Evolutionary conservation across 64 coral and sea anemone species (phyloP).

Genomic region (Platygyra sinensis): DNA sequence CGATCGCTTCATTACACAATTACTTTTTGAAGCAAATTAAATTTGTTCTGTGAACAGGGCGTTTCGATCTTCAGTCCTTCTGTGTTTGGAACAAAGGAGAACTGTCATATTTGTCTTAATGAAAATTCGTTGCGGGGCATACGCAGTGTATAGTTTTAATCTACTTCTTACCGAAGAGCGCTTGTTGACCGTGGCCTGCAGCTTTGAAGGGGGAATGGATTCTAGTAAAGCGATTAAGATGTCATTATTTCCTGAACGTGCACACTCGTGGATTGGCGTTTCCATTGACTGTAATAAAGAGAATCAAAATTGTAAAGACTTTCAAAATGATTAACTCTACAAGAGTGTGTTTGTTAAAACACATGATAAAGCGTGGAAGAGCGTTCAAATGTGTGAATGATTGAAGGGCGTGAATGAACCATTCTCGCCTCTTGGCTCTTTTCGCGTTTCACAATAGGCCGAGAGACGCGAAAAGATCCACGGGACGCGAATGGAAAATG

Average conservation of each 20-base stretch:
- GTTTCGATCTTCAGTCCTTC: too few relatives aligned
- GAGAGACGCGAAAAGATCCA: too few relatives aligned
- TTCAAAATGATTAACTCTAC: not conserved
- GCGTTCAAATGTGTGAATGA: too few relatives aligned
- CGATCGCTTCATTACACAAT: too few relatives aligned
- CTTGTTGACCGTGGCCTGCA: conserved; percentile 74
- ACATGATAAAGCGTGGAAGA: too few relatives aligned
- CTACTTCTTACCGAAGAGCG: conserved; percentile 67
- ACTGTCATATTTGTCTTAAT: not conserved
- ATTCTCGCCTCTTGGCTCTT: too few relatives aligned
- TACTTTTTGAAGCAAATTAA: too few relatives aligned
- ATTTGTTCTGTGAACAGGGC: too few relatives aligned
- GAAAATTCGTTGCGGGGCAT: not conserved
- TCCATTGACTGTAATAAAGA: conserved; percentile 59
- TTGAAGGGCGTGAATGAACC: too few relatives aligned
- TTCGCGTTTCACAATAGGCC: too few relatives aligned
- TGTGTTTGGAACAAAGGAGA: too few relatives aligned
- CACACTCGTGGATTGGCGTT: conserved; percentile 84
- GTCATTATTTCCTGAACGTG: conserved; percentile 88
- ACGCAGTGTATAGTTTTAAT: not conserved
- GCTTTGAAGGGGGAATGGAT: conserved; percentile 60
- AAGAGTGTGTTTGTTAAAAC: not conserved
- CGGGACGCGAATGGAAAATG: too few relatives aligned
- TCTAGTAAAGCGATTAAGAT: conserved; percentile 66
- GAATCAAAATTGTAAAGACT: not conserved